Percentiles rank a stretch among this genome's conserved stretches.
phyloP scores from a whole-genome alignment of 2,113 vertebrate genomes.

The Daboia siamensis region DNA sequence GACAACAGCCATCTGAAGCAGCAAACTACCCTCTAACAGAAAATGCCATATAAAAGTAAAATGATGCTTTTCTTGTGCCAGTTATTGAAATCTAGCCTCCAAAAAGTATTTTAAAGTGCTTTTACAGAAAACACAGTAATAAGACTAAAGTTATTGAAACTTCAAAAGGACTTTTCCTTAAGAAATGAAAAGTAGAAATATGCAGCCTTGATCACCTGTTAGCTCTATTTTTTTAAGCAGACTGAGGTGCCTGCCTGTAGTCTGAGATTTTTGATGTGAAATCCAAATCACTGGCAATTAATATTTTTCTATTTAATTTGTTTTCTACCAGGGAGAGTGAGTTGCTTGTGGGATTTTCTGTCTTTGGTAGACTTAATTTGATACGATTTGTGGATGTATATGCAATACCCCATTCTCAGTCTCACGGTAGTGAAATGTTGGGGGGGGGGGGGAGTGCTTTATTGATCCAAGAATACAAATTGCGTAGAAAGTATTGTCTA shows the following conservation, averaged over 20 bases:
- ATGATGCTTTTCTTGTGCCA: not conserved
- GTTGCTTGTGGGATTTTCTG: not conserved
- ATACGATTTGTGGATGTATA: not conserved
- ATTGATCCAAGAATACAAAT: not conserved
- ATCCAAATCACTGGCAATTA: not conserved
- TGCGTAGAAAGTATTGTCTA: not conserved
- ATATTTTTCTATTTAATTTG: not conserved
- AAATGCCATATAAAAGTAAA: not conserved
- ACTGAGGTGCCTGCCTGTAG: not conserved
- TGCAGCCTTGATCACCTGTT: not conserved
- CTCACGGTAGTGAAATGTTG: not conserved
- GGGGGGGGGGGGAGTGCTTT: not conserved
- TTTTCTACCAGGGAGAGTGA: not conserved
- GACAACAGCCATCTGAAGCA: not conserved
- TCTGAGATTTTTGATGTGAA: not conserved
- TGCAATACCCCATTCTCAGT: too few relatives aligned
- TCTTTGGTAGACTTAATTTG: not conserved
- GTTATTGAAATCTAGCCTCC: not conserved
- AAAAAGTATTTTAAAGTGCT: not conserved
- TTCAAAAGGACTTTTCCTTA: not conserved
- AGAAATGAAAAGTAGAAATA: not conserved
- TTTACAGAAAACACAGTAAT: not conserved
- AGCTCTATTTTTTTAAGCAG: not conserved
- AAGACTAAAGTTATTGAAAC: not conserved
- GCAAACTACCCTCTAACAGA: not conserved